Base-by-base conservation (phyloP, 2,113 vertebrate genomes). In the Passer montanus region DNA sequence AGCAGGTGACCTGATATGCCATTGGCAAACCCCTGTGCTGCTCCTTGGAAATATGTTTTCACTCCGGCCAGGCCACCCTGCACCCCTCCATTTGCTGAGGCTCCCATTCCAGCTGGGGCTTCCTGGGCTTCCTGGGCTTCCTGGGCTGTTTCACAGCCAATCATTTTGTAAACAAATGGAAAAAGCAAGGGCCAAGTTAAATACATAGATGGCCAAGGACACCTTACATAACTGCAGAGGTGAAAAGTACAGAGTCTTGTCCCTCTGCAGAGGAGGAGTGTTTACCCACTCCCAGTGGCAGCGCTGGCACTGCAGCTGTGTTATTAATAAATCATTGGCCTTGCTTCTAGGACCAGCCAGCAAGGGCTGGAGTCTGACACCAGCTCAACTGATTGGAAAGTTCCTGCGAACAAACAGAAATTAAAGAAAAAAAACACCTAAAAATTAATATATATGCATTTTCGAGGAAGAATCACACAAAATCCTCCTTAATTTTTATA, bases 21-120 rank as follows among this genome's bases (percentile, higher is more conserved):
- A 1, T 0, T 8, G 2, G 24, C 0, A 0, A 87, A 49, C 26
- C 56, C 30, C 11, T 27, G n/a, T 35, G 37, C 24, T 2, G 1
- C 23, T 58, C 33, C 33, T 37, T 0, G 1, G 7, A 3, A 30
- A 43, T 9, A 27, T 1, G 0, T 10, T 55, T 63, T 56, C 60
- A 53, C 9, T 33, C 21, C 0, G 0, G 33, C 60, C 24, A 31
- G 58, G 63, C 22, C 63, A 50, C 9, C 15, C 20, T 0, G 1
- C 14, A 35, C 37, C 20, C 5, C 0, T 74, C 47, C 14, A 5
- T 1, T 7, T 3, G 10, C 33, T 1, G 1, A 3, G 26, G 49
- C 22, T 86, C 31, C 52, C 33, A 53, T 52, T 67, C 59, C 22
- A 33, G 16, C n/a, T 10, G 28, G 20, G 33, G 28, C 43, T 87